Evolutionary conservation across 2,113 vertebrate species (phyloP).

Genomic region (Climacteris rufus): DNA sequence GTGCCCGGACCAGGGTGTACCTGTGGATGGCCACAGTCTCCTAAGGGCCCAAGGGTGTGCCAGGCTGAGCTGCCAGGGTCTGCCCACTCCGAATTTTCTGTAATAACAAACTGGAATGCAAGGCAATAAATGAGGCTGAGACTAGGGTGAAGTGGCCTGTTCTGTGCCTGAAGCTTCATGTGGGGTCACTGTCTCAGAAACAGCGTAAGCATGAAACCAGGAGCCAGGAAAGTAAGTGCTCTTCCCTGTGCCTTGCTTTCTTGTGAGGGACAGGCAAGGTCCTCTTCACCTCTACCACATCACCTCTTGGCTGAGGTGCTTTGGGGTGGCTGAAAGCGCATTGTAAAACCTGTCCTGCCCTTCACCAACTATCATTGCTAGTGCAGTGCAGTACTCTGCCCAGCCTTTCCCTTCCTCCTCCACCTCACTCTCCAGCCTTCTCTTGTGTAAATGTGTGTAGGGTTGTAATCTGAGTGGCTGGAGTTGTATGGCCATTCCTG

Average conservation of each 20-base stretch:
- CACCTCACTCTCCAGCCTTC: background rate
- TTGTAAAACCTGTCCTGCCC: background rate
- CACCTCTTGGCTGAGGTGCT: background rate
- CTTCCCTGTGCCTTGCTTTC: background rate
- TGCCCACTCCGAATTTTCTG: background rate
- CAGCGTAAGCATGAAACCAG: background rate
- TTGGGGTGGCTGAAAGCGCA: background rate
- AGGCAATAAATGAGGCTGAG: background rate
- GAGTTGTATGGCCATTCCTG: background rate
- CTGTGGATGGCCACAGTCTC: accelerated
- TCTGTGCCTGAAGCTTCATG: background rate
- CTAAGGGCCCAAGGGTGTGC: background rate
- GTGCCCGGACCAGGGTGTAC: accelerated
- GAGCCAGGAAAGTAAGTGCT: background rate
- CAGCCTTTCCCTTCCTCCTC: background rate
- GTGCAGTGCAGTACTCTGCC: background rate
- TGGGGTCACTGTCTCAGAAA: background rate
- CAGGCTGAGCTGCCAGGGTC: background rate
- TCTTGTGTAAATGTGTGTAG: background rate
- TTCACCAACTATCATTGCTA: background rate
- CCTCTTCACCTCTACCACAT: background rate
- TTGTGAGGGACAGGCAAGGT: background rate
- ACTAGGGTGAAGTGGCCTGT: background rate
- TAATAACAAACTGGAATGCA: background rate
- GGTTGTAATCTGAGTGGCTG: background rate